Evolutionary conservation across 2,888 invertebrate genomes (phyloP), one percentile per base, ranked within the genome.

Genomic region (Sarcophaga carnaria): DNA sequence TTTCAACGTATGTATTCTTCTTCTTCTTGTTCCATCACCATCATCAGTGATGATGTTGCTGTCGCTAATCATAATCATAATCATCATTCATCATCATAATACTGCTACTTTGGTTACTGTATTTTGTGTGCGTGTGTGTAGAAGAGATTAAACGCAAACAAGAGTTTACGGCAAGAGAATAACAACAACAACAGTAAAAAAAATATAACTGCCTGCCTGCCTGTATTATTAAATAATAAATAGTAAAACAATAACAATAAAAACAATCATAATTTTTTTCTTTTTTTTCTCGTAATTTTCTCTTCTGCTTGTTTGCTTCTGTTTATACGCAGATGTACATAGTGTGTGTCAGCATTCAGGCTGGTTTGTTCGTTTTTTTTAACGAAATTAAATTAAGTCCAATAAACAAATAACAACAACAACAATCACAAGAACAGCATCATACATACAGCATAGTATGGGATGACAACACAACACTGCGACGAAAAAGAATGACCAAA

Each of bases 361-460:
- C 37, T 37, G 37, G 25, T 62, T 47, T 69, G 27, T 62, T 20
- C 75, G 71, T 78, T 74, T 74, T 74, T 74, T 72, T 80, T 83
- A 91, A 90, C 90, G 90, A 90, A 92, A 92, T 92, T 92, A 90
- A 92, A 92, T 92, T 92, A 91, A 92, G 92, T 92, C 90, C 91
- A 92, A 92, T 92, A 91, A 92, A 91, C 91, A 77, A 83, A 67
- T 25, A 83, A 69, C 66, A 59, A 80, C 45, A 59, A 67, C 59
- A 64, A 20, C 77, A 80, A 45, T 80, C 60, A 81, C 79, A 64
- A 54, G 37, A 72, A 25, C 27, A 76, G 67, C 87, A 80, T 54
- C 54, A 54, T 54, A 37, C 37, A 10, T 37, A 37, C 10, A 37
- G 10, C 37, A 10, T 37, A 37, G 8, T 37, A 37, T 37, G 37